Base-by-base conservation (phyloP, 2,888 invertebrate species). In the Drosophila borealis region DNA sequence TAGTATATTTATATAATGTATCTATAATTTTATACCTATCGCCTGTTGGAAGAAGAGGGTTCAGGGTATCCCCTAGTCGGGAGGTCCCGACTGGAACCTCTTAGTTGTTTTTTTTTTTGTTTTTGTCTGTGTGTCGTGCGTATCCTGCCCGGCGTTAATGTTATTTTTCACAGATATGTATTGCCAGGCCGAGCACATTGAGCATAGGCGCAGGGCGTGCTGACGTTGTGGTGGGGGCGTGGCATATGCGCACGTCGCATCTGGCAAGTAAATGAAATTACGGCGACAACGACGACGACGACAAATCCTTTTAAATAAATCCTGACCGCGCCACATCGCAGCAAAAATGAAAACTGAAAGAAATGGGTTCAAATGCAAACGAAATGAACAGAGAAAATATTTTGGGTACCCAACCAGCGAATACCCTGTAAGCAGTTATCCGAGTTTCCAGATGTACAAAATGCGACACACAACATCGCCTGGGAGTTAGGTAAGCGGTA, bases 221-320 rank as follows among this genome's bases (percentile, higher is more conserved):
- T 6, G 33, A 13, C 10, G 17, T n/a, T 3, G 33, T 10, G 13
- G 3, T 1, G 41, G 42, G 33, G 41, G 37, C 34, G 25, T 21
- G 63, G 48, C 66, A 75, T 72, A 64, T 66, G 79, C 54, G 63
- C 81, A 71, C 72, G 62, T 67, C 55, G 62, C 65, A 59, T 41
- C 21, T 42, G 50, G 44, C 50, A 46, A 71, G 70, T 44, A 70
- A 80, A 82, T 80, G 63, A 80, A 77, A 80, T 80, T 80, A 82
- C 50, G 61, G 60, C 53, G 17, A 41, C 53, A 41, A 53, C 39
- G 53, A 33, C 34, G 34, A 29, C 51, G 54, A 56, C 55, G 65
- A 75, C 62, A 66, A 80, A 80, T 80, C 74, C 74, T 65, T 70
- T 80, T 69, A 65, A 79, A 76, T 70, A 73, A 80, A 80, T 75